Conservation (phyloP, 2,797 vertebrate species). For the Leuciscus waleckii region DNA sequence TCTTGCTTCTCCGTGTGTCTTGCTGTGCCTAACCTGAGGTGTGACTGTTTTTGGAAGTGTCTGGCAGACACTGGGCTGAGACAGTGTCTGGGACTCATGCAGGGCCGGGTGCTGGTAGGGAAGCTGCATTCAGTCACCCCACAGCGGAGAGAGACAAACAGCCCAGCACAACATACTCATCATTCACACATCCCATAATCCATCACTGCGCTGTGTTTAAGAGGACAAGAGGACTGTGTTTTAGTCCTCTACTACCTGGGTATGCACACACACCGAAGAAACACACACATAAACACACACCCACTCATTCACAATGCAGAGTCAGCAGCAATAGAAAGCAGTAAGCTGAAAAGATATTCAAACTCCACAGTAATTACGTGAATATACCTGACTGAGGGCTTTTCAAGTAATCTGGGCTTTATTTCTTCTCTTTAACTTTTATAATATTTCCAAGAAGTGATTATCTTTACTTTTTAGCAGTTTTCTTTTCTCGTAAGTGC, state of each 20-base stretch:
- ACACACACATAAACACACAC: conserved; percentile 34
- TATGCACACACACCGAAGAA: conserved; percentile 29
- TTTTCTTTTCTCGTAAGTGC: conserved; percentile 18
- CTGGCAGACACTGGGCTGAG: conserved; percentile 30
- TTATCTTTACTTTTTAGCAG: conserved; percentile 47
- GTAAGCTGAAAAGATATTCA: conserved; percentile 49
- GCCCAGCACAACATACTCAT: conserved; percentile 31
- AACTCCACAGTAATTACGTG: conserved; percentile 57
- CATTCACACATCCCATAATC: conserved; percentile 45
- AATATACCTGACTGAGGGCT: conserved; percentile 61
- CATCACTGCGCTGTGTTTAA: conserved; percentile 45
- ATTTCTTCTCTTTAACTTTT: conserved; percentile 49
- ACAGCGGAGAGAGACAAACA: conserved; percentile 45
- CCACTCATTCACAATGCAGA: conserved; percentile 42
- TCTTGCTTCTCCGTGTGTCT: conserved; percentile 48
- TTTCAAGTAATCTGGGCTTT: conserved; percentile 50
- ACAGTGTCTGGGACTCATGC: conserved; percentile 59
- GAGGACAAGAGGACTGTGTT: conserved; percentile 43
- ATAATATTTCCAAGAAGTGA: conserved; percentile 42
- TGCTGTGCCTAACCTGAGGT: conserved; percentile 65
- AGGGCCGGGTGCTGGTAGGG: conserved; percentile 45
- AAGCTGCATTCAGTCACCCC: conserved; percentile 41
- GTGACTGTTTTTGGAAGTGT: conserved; percentile 60
- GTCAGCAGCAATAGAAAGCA: conserved; percentile 55
- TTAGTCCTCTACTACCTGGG: conserved; percentile 48